A percentile compares a stretch with the other conserved stretches of the same genome.
phyloP scores from a whole-genome alignment of 2,888 invertebrate species.

The Papilio demoleus region DNA sequence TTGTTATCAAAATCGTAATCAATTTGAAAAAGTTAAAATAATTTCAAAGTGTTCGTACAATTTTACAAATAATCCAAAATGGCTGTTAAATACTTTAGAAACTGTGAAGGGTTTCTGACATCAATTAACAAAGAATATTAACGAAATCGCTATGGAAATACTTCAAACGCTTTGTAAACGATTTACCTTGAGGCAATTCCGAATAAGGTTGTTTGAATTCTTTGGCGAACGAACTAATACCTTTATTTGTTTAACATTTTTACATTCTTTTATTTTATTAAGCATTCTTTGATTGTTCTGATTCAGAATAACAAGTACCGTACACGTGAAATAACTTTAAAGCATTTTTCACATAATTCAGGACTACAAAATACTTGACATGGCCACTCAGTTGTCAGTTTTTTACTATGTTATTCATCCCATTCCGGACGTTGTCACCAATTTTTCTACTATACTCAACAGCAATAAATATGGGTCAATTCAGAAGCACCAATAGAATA shows the following conservation, averaged over 20 bases:
- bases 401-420: no score
- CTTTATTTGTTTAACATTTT: not conserved
- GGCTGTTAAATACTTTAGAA: conserved; percentile 6
- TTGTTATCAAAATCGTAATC: not conserved
- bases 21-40: not conserved
- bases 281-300: no score
- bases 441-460: no score
- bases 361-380: no score
- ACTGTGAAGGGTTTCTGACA: conserved; percentile 13
- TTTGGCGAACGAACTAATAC: not conserved
- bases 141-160: conserved; percentile 16
- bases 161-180: conserved; percentile 18
- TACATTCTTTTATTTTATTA: not conserved
- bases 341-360: no score
- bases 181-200: conserved; percentile 11
- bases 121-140: conserved; percentile 24
- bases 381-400: no score
- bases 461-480: no score
- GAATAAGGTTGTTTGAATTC: conserved; percentile 8
- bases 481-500: no score
- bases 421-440: no score
- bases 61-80: conserved; percentile 11
- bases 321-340: no score
- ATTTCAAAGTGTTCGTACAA: not conserved
- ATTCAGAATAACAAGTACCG: no score